A percentile compares a stretch with the other conserved stretches of the same genome.
Conservation (phyloP, 2,888 invertebrate genomes). For the Caenorhabditis angaria region DNA sequence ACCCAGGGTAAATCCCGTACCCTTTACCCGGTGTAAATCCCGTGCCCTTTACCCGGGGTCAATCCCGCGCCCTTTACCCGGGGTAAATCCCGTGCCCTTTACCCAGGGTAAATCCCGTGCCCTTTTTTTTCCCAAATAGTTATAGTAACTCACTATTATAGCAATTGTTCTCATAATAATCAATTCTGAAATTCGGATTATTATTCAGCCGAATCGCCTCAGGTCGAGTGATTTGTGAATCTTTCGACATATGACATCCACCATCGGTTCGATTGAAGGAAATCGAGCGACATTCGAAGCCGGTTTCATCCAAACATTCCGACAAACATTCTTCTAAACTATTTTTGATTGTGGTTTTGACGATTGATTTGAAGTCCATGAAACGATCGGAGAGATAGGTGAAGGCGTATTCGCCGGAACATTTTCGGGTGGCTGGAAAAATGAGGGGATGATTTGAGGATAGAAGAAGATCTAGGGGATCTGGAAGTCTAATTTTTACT, state of each 20-base stretch:
- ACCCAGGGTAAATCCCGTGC: too few species aligned
- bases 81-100: too few species aligned
- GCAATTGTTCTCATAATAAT: constrained; percentile 72
- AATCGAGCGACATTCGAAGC: constrained; percentile 68
- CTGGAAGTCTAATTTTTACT: not conserved
- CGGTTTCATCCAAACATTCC: constrained; percentile 65
- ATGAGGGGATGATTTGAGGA: not conserved
- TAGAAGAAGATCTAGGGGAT: constrained; percentile 1
- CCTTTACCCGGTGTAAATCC: too few species aligned
- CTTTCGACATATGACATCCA: constrained; percentile 68
- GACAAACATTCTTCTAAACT: constrained; percentile 70
- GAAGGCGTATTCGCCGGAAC: constrained; percentile 70
- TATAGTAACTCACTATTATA: constrained; percentile 64
- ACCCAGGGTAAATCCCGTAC: too few species aligned
- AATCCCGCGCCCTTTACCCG: too few species aligned
- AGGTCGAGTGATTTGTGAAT: constrained; percentile 71
- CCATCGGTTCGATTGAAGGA: constrained; percentile 72
- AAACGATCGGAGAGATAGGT: constrained; percentile 71
- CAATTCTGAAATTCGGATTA: constrained; percentile 72
- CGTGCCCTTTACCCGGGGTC: too few species aligned
- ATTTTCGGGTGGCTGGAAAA: constrained; percentile 64
- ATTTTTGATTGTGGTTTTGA: constrained; percentile 37
- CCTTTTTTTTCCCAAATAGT: too few species aligned
- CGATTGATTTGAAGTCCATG: constrained; percentile 66
- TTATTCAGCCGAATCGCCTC: constrained; percentile 69